A percentile compares a stretch with the other conserved stretches of the same genome.
These are phyloP conservation scores for Spheniscus mendiculus DNA, from an alignment of 2,113 vertebrate species.

Conservation along the genomic window DNA sequence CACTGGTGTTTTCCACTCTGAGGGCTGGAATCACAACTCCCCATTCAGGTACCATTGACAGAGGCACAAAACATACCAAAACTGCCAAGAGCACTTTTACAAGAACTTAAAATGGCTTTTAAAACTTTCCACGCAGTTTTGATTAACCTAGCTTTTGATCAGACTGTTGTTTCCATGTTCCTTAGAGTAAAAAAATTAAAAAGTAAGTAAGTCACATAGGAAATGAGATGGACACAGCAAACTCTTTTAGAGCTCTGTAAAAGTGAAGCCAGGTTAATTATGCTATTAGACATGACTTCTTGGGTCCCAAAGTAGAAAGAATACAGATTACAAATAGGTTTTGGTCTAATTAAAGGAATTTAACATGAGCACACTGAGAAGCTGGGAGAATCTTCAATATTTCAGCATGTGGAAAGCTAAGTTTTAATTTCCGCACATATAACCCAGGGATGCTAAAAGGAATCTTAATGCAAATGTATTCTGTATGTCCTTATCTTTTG, in stretches of 20 bases:
- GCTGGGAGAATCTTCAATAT: not conserved
- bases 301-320: not conserved
- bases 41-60: not conserved
- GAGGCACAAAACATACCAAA: not conserved
- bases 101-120: not conserved
- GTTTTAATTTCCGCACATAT: not conserved
- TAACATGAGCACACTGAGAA: not conserved
- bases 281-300: not conserved
- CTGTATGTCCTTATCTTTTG: not conserved
- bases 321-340: not conserved
- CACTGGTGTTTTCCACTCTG: too few species aligned
- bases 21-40: not conserved
- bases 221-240: not conserved
- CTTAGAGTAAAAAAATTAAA: not conserved
- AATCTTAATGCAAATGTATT: not conserved
- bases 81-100: not conserved
- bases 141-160: not conserved
- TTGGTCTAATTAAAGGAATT: not conserved
- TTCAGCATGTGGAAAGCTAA: not conserved
- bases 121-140: not conserved
- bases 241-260: not conserved
- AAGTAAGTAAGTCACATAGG: not conserved
- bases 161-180: not conserved
- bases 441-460: too few species aligned
- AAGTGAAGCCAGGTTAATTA: not conserved